These are phyloP conservation scores for Octopus sinensis DNA, from an alignment of 1,140 invertebrate genomes.

Conservation along the genomic window DNA sequence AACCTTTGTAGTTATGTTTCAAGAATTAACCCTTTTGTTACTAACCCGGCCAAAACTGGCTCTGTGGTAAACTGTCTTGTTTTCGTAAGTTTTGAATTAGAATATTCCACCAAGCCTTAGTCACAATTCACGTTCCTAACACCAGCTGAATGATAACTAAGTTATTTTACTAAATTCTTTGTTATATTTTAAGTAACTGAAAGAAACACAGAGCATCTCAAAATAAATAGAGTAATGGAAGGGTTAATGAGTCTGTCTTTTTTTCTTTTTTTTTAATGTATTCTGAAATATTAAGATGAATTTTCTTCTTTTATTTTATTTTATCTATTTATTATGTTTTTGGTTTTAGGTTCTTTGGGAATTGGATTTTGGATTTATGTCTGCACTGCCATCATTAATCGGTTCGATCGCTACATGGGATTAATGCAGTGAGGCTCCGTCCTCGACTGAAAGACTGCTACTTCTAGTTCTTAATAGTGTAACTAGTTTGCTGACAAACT, in stretches of 20 bases:
- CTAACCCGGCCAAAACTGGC: too few relatives aligned
- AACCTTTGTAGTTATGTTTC: too few relatives aligned
- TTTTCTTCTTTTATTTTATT: slow-evolving; percentile 13
- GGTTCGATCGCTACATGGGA: not conserved
- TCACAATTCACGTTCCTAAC: too few relatives aligned
- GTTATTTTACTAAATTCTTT: too few relatives aligned
- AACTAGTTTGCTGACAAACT: too few relatives aligned
- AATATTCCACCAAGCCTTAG: too few relatives aligned
- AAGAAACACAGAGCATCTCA: not conserved
- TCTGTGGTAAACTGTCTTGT: too few relatives aligned
- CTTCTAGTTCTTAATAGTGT: too few relatives aligned
- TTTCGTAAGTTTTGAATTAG: too few relatives aligned
- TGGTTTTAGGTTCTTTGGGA: not conserved
- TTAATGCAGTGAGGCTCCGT: not conserved
- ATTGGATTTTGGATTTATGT: slow-evolving; percentile 11
- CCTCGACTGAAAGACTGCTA: too few relatives aligned
- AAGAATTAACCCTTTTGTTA: too few relatives aligned
- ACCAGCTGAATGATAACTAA: too few relatives aligned
- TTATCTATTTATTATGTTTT: not conserved
- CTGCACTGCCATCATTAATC: not conserved
- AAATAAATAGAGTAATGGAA: not conserved
- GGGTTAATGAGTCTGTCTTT: not conserved
- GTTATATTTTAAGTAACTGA: not conserved
- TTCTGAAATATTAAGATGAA: not conserved
- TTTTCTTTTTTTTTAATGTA: not conserved